phyloP scores from a whole-genome alignment of 23 tunicate genomes.

The Trididemnum miniatum region DNA sequence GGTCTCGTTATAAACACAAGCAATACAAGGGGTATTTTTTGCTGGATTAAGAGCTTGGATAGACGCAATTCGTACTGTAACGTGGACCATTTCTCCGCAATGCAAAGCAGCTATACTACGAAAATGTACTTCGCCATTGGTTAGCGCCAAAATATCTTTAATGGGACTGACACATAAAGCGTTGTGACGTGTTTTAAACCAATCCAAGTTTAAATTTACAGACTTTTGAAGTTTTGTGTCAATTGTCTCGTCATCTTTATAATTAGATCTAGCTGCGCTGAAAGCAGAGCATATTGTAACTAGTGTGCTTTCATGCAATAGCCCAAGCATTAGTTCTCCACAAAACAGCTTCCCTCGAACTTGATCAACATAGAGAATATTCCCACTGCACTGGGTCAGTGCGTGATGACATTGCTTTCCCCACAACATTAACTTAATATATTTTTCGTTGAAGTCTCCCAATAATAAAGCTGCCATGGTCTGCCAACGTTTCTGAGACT shows the following conservation, averaged over 20 bases:
- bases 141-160: background rate
- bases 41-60: background rate
- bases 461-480: constrained; percentile 12
- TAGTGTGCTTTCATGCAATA: constrained; percentile 4
- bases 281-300: constrained; percentile 1
- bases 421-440: constrained; percentile 23
- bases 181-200: background rate
- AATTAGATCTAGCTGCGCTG: background rate
- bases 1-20: constrained; percentile 17
- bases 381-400: constrained; percentile 20
- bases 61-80: constrained; percentile 11
- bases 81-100: constrained; percentile 24
- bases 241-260: background rate
- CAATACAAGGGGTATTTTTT: constrained; percentile 1
- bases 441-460: constrained; percentile 3
- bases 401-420: constrained; percentile 33
- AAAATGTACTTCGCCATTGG: background rate
- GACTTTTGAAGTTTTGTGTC: background rate
- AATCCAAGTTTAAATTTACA: background rate
- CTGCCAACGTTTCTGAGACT: constrained; percentile 21
- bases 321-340: background rate
- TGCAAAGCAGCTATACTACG: background rate
- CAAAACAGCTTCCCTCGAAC: background rate
- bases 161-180: background rate
- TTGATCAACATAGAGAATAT: constrained; percentile 4